phyloP scores from a whole-genome alignment of 2,888 invertebrate species.

The Siphonodentalium dalli region DNA sequence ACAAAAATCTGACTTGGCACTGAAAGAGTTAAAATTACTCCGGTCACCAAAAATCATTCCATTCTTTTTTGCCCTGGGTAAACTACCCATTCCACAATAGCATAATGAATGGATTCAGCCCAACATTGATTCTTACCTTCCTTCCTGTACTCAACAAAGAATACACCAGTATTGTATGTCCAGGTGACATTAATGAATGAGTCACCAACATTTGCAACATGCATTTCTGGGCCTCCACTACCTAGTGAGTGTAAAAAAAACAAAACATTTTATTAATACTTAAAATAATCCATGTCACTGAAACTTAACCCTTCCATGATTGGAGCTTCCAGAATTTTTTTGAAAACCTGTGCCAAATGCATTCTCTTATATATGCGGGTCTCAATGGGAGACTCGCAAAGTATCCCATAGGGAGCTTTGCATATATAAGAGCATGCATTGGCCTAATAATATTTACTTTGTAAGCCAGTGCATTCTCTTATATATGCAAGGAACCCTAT shows the following conservation, averaged over 20 bases:
- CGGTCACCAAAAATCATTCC: neutral
- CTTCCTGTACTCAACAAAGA: slow-evolving; percentile 78
- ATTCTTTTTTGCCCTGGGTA: neutral
- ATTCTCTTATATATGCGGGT: too few relatives aligned
- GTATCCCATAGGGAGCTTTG: too few relatives aligned
- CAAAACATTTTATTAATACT: too few relatives aligned
- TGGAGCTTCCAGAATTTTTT: too few relatives aligned
- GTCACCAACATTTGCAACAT: slow-evolving; percentile 39
- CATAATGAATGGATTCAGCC: neutral
- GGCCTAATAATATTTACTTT: too few relatives aligned
- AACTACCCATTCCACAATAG: neutral
- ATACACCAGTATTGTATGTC: slow-evolving; percentile 45
- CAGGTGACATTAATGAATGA: slow-evolving; percentile 49
- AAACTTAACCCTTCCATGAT: too few relatives aligned
- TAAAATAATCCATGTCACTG: too few relatives aligned
- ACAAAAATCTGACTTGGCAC: neutral
- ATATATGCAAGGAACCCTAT: too few relatives aligned
- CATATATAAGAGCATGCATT: too few relatives aligned
- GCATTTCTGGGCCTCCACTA: slow-evolving; percentile 43
- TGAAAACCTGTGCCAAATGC: too few relatives aligned
- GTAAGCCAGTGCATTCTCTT: too few relatives aligned
- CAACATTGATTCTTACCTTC: slow-evolving; percentile 43
- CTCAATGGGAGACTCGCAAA: too few relatives aligned
- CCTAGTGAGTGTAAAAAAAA: slow-evolving; percentile 34
- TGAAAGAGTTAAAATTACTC: neutral